Base-by-base conservation (phyloP, 2,797 vertebrate genomes). In the Lacerta bilineata region DNA sequence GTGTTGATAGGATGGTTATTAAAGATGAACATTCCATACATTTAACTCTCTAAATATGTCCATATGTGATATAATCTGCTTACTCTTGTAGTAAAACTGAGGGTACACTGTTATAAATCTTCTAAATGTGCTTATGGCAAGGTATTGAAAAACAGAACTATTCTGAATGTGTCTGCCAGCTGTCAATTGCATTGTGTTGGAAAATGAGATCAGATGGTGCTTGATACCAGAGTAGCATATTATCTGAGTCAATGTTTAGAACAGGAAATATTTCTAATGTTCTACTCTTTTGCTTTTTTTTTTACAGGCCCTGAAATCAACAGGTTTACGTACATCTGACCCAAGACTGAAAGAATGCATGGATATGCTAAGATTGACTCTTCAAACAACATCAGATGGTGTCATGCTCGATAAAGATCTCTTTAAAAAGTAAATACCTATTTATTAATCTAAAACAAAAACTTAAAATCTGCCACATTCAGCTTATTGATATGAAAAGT, bases 311-410 rank as follows among this genome's bases (percentile, higher is more conserved):
- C 97, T 99, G 92, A 99, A 99, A 95, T 97, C 98, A 94, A 99
- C 99, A 23, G 99, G 99, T 93, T 97, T 99, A 88, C 98, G 98
- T 84, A 99, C 99, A 0, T 98, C 98, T 94, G 99, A 99, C 95
- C 99, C 99, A 74, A 97, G 99, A 83, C 96, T 99, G 94, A 99
- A 99, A 92, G 99, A 99, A 95, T 99, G 98, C 95, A 99, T 99
- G 99, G 99, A 99, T 96, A 99, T 99, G 98, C 97, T 99, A 95
- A 98, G 98, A 95, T 95, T 98, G 95, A 98, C 98, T 64, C 92
- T 99, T 95, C 99, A 99, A 92, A 98, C 98, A 76, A 98, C 98
- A 50, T 98, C 99, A 80, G 99, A 99, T 78, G 99, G 99, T 84
- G 98, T 98, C 71, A 99, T 98, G 88, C 97, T 99, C 94, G 99